Percentiles rank a stretch among this genome's conserved stretches.
phyloP scores from a whole-genome alignment of 2,797 vertebrate genomes.

The Streptopelia turtur region DNA sequence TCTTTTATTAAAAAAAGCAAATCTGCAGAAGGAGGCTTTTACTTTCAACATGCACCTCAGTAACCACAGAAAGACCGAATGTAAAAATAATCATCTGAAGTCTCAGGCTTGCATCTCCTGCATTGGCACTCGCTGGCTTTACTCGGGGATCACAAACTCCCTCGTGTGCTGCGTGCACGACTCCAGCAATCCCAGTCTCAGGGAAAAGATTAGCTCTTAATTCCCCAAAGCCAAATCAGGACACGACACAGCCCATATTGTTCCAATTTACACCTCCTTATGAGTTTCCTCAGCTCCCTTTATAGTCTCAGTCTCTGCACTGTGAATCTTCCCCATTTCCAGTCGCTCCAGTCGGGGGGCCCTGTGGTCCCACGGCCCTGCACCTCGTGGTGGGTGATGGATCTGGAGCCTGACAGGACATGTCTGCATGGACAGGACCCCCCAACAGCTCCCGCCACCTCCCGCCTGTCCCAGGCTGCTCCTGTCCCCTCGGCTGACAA shows the following conservation, averaged over 20 bases:
- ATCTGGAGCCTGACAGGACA: fast-evolving
- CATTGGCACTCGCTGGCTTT: background rate
- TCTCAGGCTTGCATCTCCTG: conserved; percentile 23
- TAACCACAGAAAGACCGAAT: conserved; percentile 3
- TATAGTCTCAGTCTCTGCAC: conserved; percentile 59
- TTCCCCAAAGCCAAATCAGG: conserved; percentile 72
- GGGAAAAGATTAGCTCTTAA: conserved; percentile 73
- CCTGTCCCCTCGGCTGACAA: fast-evolving
- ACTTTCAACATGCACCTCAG: background rate
- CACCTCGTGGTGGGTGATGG: fast-evolving
- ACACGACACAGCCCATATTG: conserved; percentile 72
- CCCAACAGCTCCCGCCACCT: background rate
- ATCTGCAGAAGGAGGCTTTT: background rate
- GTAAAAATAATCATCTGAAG: conserved; percentile 31
- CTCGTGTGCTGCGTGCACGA: conserved; percentile 26
- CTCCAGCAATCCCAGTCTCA: conserved; percentile 58
- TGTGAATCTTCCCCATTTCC: conserved; percentile 65
- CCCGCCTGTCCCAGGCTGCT: background rate
- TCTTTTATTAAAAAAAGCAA: background rate
- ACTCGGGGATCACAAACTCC: conserved; percentile 28
- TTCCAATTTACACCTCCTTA: conserved; percentile 76
- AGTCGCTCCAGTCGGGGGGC: background rate
- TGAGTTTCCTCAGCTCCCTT: conserved; percentile 73
- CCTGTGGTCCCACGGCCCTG: fast-evolving
- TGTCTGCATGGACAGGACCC: background rate